Evolutionary conservation across 2,113 vertebrate genomes (phyloP).

Genomic region (Microcebus murinus): DNA sequence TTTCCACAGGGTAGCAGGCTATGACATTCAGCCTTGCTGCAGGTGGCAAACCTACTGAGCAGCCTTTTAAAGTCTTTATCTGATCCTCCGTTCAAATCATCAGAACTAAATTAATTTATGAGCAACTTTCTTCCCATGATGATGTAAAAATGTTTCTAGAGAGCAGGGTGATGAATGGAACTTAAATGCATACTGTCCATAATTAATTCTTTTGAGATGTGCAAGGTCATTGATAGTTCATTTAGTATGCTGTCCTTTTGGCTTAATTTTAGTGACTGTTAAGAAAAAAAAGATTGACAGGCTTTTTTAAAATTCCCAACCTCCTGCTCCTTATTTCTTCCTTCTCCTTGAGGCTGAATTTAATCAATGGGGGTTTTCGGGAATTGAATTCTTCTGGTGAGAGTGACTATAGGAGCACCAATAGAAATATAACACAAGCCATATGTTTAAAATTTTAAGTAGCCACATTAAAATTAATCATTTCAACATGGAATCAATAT

Average conservation of each 20-base stretch:
- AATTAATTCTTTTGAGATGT: conserved; percentile 41
- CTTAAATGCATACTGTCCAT: neutral
- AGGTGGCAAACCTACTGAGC: neutral
- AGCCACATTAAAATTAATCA: neutral
- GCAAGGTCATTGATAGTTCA: neutral
- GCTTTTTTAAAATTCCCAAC: conserved; percentile 3
- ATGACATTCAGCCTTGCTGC: neutral
- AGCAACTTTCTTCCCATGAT: conserved; percentile 30
- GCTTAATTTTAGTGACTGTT: conserved; percentile 54
- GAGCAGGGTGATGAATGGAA: conserved; percentile 13
- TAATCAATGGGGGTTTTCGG: neutral
- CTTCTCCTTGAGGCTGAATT: conserved; percentile 5
- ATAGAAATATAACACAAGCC: conserved; percentile 27
- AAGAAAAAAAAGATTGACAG: neutral
- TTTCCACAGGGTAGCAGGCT: neutral
- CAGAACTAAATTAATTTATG: conserved; percentile 45
- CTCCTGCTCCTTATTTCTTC: neutral
- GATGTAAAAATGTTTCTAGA: neutral
- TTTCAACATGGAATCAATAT: conserved; percentile 9
- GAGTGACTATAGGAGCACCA: neutral
- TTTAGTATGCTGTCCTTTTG: conserved; percentile 49
- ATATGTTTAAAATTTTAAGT: neutral
- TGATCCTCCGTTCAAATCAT: conserved; percentile 34
- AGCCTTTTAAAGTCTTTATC: conserved; percentile 44
- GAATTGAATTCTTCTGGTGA: conserved; percentile 36